Evolutionary conservation across 1,140 invertebrate species (phyloP).

Genomic region (Lepidurus arcticus): DNA sequence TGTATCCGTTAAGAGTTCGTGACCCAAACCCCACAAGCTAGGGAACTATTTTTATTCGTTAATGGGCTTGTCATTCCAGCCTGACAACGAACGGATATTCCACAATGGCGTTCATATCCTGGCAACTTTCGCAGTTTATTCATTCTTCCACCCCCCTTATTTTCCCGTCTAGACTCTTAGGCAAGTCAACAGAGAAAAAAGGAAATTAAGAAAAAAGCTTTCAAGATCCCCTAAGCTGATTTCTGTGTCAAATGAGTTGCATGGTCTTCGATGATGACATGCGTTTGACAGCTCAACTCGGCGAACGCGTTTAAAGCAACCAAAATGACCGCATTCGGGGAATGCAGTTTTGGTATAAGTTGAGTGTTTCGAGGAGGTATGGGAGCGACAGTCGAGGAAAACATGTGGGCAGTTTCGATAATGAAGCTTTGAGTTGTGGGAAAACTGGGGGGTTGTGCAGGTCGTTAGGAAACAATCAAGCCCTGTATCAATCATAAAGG

Average conservation of each 20-base stretch:
- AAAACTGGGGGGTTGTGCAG: background rate
- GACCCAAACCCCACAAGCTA: background rate
- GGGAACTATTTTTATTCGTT: background rate
- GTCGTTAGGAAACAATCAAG: conserved; percentile 2
- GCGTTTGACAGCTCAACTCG: no score
- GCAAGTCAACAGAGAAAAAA: background rate
- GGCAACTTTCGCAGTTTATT: background rate
- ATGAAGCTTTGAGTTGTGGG: background rate
- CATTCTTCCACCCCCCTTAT: background rate
- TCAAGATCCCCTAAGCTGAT: background rate
- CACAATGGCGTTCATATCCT: background rate
- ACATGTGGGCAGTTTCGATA: background rate
- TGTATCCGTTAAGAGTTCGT: background rate
- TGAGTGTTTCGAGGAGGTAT: background rate
- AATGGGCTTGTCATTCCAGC: background rate
- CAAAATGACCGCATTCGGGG: no score
- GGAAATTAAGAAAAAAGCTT: background rate
- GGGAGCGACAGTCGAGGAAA: background rate
- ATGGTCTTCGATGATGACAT: background rate
- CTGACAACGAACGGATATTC: background rate
- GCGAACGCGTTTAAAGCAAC: no score
- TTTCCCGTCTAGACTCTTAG: background rate
- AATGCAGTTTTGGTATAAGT: no score
- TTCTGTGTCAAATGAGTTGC: background rate
- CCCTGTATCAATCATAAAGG: background rate